Evolutionary conservation across 2,888 invertebrate species (phyloP), one percentile per base, ranked within the genome.

Genomic region (Agrilus cyanescens): DNA sequence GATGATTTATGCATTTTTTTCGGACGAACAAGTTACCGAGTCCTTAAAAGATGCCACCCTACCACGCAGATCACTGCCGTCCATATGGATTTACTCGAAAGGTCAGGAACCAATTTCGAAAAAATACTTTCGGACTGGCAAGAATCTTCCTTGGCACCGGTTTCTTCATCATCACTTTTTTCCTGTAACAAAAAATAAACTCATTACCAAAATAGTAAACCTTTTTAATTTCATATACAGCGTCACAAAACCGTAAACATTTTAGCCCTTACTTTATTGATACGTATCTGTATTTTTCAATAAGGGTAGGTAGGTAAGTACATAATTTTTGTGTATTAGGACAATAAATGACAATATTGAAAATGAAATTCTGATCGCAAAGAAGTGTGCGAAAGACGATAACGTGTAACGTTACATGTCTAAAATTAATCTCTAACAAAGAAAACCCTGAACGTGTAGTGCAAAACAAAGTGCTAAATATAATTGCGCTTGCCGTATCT

Each of bases 11-110:
- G 50, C 47, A 41, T 45, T 38, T 33, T 31, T 40, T 29, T 44
- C 43, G 47, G 33, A 44, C 46, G 46, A 51, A 45, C 49, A 50
- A 62, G 70, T 75, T 74, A 77, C 65, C 74, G 74, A 48, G 73
- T 67, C 43, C 70, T 73, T 49, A 78, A 69, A 35, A 78, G 61
- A 53, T 74, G 75, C 78, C 78, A 78, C 10, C 78, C 78, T 4
- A 78, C 68, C 61, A 78, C 68, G 57, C 78, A 71, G 41, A 78
- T 68, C 20, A 78, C 74, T 4, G 77, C 78, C 3, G 77, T 78
- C 66, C 77, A 76, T 41, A 75, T 69, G 2, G 74, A 73, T 1
- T 74, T 72, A 13, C 73, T 70, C 12, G 75, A 58, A 49, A 72
- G 72, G 52, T 71, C 69, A 34, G 75, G 73, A 35, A 76, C 68